Base-by-base conservation (phyloP, 2,113 vertebrate genomes). In the Chionomys nivalis region DNA sequence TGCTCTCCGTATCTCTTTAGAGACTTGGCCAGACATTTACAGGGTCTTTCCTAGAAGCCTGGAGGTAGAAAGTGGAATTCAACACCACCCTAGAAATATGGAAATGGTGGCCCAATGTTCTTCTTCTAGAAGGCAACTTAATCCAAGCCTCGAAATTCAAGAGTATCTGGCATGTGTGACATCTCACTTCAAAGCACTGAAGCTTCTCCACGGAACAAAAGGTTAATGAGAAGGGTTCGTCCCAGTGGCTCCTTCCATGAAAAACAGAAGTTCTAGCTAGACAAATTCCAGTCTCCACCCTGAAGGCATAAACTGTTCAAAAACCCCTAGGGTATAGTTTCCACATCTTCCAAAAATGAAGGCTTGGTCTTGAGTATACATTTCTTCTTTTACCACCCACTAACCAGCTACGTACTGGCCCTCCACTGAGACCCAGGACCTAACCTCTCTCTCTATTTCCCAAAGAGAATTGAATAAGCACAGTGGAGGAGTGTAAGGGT, bases 271-370 rank as follows among this genome's bases (percentile, higher is more conserved):
- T 19, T 55, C 91, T 79, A 23, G 70, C 86, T 73, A 91, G 52
- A 65, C 42, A 90, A 49, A 96, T 82, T 96, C 72, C 47, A 24
- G 21, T 77, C 91, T 77, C 70, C 66, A 89, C 89, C 92, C 73
- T 63, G 58, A 86, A 86, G 49, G 42, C 44, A 79, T 47, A 82
- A 89, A 79, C 3, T 85, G 0, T 76, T 92, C 23, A 19, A 42
- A 90, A 33, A 9, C 6, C 70, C 44, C 78, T 36, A 47, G 75
- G 52, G 68, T 44, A 28, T 13, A 31, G 23, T 86, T 93, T 83
- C 44, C 47, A 42, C 21, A 55, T 16, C 36, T 89, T 94, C 31
- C 44, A 89, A 39, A 91, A 93, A 66, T 65, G n/a, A 77, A 73
- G 76, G 8, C 39, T 91, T 90, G 52, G 52, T 87, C 63, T 79